Percentiles rank a stretch among this genome's conserved stretches.
These are phyloP conservation scores for Mastomys coucha DNA, from an alignment of 2,113 vertebrate genomes.

Conservation along the genomic window DNA sequence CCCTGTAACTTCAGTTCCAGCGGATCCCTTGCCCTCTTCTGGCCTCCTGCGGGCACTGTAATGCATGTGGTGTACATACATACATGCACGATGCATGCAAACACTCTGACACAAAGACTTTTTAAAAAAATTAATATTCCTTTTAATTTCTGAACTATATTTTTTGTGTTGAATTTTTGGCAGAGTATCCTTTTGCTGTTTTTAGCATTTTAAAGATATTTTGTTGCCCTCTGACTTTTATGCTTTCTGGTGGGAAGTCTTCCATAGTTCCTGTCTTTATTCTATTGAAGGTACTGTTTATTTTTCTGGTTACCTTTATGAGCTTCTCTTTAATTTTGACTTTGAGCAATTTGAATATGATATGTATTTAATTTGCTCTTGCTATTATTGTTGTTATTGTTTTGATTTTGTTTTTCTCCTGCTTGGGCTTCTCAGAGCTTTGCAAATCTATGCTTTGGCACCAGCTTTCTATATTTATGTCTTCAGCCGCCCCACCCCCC, in stretches of 20 bases:
- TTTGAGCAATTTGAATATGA: slow-evolving; percentile 5
- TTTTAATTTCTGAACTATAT: neutral
- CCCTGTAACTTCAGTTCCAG: neutral
- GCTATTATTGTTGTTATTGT: neutral
- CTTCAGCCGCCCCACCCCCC: neutral
- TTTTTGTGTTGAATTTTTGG: neutral
- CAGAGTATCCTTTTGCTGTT: neutral
- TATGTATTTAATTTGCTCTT: neutral
- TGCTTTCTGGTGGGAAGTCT: neutral
- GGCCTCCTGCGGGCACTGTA: neutral
- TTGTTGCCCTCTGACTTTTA: neutral
- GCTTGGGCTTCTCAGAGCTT: neutral
- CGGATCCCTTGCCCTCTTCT: neutral
- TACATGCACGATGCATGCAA: neutral
- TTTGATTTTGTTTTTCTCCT: neutral
- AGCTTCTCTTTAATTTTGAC: neutral
- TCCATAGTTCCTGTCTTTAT: neutral
- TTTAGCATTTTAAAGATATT: neutral
- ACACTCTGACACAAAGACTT: neutral
- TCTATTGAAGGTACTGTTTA: neutral
- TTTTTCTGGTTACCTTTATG: neutral
- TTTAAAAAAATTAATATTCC: neutral
- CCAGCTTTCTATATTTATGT: neutral
- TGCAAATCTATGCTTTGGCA: too few relatives aligned
- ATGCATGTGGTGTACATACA: neutral